phyloP scores from a whole-genome alignment of 2,797 vertebrate species.

The Sebastes hopkinsi region DNA sequence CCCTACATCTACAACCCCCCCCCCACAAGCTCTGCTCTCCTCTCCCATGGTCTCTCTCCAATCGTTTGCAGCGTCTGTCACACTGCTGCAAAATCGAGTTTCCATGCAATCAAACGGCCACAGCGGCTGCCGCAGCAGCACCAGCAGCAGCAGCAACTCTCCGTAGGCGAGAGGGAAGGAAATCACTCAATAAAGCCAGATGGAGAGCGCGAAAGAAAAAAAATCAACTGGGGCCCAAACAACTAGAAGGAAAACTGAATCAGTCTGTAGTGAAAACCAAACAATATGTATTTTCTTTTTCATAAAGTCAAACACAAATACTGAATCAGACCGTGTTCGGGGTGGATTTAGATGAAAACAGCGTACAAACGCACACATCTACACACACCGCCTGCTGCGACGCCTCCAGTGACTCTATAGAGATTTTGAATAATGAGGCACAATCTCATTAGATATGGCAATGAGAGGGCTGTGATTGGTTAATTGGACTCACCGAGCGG shows the following conservation, averaged over 20 bases:
- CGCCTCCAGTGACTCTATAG: conserved; percentile 20
- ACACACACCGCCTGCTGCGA: neutral
- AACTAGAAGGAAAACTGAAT: conserved; percentile 55
- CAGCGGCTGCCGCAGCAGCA: conserved; percentile 27
- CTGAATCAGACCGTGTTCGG: conserved; percentile 28
- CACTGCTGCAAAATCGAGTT: conserved; percentile 73
- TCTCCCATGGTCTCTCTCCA: conserved; percentile 26
- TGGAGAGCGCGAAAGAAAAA: conserved; percentile 37
- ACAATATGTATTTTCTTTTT: conserved; percentile 37
- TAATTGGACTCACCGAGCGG: conserved; percentile 92
- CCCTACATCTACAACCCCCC: neutral
- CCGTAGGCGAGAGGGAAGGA: conserved; percentile 66
- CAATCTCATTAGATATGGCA: conserved; percentile 38
- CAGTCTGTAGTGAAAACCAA: conserved; percentile 28
- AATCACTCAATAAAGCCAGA: conserved; percentile 77
- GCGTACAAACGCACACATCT: neutral
- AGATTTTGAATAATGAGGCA: conserved; percentile 54
- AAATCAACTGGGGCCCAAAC: conserved; percentile 20
- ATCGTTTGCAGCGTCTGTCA: conserved; percentile 64
- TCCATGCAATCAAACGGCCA: conserved; percentile 71
- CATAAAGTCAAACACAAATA: conserved; percentile 47
- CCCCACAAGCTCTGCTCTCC: neutral
- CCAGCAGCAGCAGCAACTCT: conserved; percentile 25
- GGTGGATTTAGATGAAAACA: conserved; percentile 2
- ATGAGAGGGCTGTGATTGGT: conserved; percentile 64